phyloP scores from a whole-genome alignment of 2,888 invertebrate species.

The Pristionchus japonicus region DNA sequence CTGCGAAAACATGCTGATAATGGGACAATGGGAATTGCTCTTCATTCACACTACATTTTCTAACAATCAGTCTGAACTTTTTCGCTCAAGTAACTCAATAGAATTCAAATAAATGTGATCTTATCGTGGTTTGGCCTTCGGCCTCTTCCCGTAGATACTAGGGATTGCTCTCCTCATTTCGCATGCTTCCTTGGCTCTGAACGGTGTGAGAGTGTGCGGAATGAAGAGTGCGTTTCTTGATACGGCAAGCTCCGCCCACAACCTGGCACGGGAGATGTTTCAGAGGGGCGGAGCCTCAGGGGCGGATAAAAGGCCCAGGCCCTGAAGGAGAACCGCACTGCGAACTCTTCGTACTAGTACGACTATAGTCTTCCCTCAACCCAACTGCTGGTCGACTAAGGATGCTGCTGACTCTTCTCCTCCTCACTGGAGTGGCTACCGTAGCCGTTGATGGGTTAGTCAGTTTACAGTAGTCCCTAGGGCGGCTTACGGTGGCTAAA shows the following conservation, averaged over 20 bases:
- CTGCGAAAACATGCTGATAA: neutral
- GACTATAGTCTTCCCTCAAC: neutral
- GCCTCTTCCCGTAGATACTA: no score
- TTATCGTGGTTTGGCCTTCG: neutral
- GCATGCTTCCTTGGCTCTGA: no score
- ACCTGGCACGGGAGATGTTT: neutral
- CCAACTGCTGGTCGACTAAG: neutral
- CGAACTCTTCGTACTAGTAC: no score
- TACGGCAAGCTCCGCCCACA: neutral
- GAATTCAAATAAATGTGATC: neutral
- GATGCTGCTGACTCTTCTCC: neutral
- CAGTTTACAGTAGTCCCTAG: neutral
- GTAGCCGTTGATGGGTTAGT: neutral
- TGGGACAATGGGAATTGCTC: neutral
- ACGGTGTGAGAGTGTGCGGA: no score
- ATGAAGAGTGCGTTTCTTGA: no score
- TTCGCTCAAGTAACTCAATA: neutral
- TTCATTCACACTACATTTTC: neutral
- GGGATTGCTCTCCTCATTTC: neutral
- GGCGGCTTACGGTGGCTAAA: no score
- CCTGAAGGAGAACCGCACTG: neutral
- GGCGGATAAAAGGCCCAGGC: neutral
- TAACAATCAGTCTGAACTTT: neutral
- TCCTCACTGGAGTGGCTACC: neutral
- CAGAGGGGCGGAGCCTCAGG: neutral